phyloP scores from a whole-genome alignment of 2,113 vertebrate species.

The Xerus inauris region DNA sequence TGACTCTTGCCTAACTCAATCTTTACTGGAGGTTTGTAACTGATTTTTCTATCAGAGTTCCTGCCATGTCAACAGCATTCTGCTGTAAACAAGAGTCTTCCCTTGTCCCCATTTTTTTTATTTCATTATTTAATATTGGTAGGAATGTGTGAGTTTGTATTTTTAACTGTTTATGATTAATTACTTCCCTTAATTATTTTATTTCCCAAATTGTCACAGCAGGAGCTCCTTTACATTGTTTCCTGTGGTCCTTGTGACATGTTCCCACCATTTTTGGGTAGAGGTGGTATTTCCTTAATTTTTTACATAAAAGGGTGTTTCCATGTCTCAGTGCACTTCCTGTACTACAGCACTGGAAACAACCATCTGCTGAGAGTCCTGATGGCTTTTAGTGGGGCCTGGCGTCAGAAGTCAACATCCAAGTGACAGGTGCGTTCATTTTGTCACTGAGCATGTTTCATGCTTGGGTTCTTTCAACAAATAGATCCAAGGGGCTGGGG shows the following conservation, averaged over 20 bases:
- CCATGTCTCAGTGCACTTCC: neutral
- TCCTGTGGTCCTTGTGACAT: neutral
- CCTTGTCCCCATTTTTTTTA: neutral
- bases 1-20: neutral
- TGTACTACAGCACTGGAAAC: neutral
- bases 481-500: neutral
- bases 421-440: neutral
- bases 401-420: neutral
- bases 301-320: neutral
- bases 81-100: neutral
- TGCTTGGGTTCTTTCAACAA: neutral
- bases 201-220: neutral
- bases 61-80: neutral
- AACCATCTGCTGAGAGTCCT: neutral
- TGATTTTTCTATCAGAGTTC: neutral
- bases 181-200: neutral
- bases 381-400: neutral
- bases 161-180: neutral
- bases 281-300: neutral
- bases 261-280: neutral
- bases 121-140: neutral
- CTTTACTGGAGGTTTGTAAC: neutral
- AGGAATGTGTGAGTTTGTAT: neutral
- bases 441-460: neutral
- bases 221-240: neutral